These are phyloP conservation scores for Alligator mississippiensis DNA, from an alignment of 2,113 vertebrate genomes.

Conservation along the genomic window DNA sequence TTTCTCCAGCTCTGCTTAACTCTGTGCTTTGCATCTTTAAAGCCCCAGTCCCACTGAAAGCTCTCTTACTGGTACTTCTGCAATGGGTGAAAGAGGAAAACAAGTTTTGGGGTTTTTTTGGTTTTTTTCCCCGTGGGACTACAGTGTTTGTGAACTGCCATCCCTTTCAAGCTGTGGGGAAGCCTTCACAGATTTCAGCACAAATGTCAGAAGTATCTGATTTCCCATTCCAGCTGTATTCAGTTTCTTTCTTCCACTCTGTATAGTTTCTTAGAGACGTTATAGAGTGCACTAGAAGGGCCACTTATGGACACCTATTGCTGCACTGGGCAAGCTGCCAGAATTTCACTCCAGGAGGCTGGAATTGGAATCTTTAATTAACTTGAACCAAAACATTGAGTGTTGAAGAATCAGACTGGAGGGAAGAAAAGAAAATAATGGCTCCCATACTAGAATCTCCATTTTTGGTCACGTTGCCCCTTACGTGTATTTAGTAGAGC, in stretches of 20 bases:
- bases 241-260: constrained; percentile 77
- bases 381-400: constrained; percentile 71
- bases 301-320: constrained; percentile 56
- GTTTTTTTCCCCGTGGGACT: constrained; percentile 7
- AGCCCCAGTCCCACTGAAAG: constrained; percentile 36
- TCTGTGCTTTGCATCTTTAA: constrained; percentile 57
- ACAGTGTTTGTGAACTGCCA: constrained; percentile 52
- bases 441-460: constrained; percentile 48
- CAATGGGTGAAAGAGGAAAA: constrained; percentile 29
- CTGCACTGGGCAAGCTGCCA: constrained; percentile 66
- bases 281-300: constrained; percentile 63
- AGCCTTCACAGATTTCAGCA: constrained; percentile 66
- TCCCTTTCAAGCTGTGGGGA: constrained; percentile 59
- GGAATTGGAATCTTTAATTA: constrained; percentile 76
- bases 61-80: constrained; percentile 61
- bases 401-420: constrained; percentile 59
- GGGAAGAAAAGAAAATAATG: constrained; percentile 36
- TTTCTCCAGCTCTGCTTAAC: too few species aligned
- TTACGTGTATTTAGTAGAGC: constrained; percentile 13
- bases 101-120: background rate
- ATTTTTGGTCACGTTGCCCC: constrained; percentile 18
- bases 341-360: constrained; percentile 73
- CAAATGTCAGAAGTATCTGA: constrained; percentile 69
- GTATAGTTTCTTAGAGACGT: constrained; percentile 68
- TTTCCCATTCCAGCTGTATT: constrained; percentile 77